Base-by-base conservation (phyloP, 2,888 invertebrate species). In the Athrips mouffetella region DNA sequence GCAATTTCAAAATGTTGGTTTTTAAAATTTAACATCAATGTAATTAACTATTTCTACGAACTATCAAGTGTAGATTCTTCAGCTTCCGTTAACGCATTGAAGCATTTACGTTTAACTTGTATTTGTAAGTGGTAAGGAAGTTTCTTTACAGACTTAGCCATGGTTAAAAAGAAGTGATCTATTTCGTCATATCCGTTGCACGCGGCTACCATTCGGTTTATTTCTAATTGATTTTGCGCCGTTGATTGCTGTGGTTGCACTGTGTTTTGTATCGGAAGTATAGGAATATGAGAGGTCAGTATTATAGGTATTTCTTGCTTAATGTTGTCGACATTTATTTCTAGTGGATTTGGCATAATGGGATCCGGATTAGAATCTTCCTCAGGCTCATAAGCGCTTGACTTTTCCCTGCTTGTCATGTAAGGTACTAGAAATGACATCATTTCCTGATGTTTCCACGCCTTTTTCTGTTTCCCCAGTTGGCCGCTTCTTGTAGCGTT, bases 401-500 rank as follows among this genome's bases (percentile, higher is more conserved):
- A 5, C 27, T 33, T 11, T 33, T n/a, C n/a, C n/a, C 40, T 40
- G 11, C 21, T 40, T 2, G 21, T 10, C 40, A 52, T 49, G 33
- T 49, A 49, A 20, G 53, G 53, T 39, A 53, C 8, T 20, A 53
- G 33, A 50, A 53, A 53, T 44, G 45, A 45, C 53, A 53, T 50
- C 27, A 39, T 16, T 29, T 53, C 45, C 30, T 50, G 29, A 49
- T 56, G 55, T 50, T 56, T 58, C 58, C 58, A 58, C 44, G 50
- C 47, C 13, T 30, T 13, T 7, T 20, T 48, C 50, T 55, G 45
- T 42, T 45, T 51, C 33, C 27, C 40, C 49, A 31, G 27, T 46
- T 58, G 53, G 49, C 56, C 56, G 53, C 55, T 57, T 49, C 51
- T 52, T 30, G 47, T 58, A 31, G 50, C 42, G 33, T 57, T 54